A percentile compares a stretch with the other conserved stretches of the same genome.
Conservation (phyloP, 2,888 invertebrate species). For the Zonitis immaculata region DNA sequence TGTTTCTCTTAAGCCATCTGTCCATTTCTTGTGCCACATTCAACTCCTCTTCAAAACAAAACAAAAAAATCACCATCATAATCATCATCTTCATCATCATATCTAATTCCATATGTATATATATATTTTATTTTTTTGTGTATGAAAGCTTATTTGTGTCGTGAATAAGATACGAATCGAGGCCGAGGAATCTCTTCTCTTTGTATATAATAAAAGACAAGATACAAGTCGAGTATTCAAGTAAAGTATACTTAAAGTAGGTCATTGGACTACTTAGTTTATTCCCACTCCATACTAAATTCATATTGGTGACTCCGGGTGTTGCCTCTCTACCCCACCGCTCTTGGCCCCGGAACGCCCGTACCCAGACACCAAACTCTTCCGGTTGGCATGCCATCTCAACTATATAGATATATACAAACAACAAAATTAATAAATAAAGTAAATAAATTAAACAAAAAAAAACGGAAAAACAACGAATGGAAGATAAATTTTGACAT, state of each 20-base stretch:
- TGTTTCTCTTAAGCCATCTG: neutral
- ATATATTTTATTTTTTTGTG: neutral
- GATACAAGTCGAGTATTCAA: conserved; percentile 23
- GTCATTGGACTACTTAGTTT: conserved; percentile 43
- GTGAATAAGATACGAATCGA: conserved; percentile 23
- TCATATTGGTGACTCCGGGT: conserved; percentile 31
- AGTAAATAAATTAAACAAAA: neutral
- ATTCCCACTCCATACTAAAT: conserved; percentile 31
- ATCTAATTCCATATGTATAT: conserved; percentile 4
- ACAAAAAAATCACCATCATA: neutral
- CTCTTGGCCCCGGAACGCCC: conserved; percentile 28
- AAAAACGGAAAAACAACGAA: no score
- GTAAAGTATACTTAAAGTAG: conserved; percentile 40
- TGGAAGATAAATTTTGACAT: conserved; percentile 2
- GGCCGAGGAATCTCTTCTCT: conserved; percentile 22
- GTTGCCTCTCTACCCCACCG: conserved; percentile 20
- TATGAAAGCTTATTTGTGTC: conserved; percentile 16
- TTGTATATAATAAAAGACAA: conserved; percentile 18
- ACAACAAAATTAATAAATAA: conserved; percentile 5
- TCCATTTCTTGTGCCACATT: neutral
- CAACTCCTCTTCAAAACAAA: neutral
- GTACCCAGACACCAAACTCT: conserved; percentile 38
- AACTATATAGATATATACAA: no score
- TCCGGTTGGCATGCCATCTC: conserved; percentile 35
- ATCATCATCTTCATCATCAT: conserved; percentile 1